These are phyloP conservation scores for Bombus vancouverensis DNA, from an alignment of 1,140 invertebrate species.

Conservation along the genomic window DNA sequence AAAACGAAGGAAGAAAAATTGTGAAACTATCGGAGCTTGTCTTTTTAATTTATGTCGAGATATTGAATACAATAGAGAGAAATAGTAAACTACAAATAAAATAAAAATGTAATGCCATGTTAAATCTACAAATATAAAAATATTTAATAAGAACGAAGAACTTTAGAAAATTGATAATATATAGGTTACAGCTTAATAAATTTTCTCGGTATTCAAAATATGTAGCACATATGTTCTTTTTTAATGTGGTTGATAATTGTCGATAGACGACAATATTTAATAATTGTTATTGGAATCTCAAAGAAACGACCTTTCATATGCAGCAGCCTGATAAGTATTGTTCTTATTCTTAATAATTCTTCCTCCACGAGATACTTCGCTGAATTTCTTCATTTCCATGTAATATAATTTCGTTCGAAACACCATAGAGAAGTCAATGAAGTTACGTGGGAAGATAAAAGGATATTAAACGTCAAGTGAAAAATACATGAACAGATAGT, in stretches of 20 bases:
- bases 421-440: neutral
- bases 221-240: no score
- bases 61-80: no score
- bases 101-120: no score
- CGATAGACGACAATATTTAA: no score
- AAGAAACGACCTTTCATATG: neutral
- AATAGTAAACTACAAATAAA: neutral
- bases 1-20: neutral
- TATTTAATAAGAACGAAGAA: no score
- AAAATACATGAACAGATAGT: neutral
- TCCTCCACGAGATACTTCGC: neutral
- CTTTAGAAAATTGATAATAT: no score
- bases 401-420: slow-evolving; percentile 1
- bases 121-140: no score
- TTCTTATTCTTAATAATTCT: neutral
- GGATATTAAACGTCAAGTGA: neutral
- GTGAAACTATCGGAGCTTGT: neutral
- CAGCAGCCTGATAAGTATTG: neutral
- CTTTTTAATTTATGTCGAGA: neutral
- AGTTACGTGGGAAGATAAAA: neutral
- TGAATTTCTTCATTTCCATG: neutral
- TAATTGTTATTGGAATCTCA: neutral
- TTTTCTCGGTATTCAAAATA: no score
- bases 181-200: no score
- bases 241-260: no score